phyloP scores from a whole-genome alignment of 2,888 invertebrate species.

The Pyrrhosoma nymphula region DNA sequence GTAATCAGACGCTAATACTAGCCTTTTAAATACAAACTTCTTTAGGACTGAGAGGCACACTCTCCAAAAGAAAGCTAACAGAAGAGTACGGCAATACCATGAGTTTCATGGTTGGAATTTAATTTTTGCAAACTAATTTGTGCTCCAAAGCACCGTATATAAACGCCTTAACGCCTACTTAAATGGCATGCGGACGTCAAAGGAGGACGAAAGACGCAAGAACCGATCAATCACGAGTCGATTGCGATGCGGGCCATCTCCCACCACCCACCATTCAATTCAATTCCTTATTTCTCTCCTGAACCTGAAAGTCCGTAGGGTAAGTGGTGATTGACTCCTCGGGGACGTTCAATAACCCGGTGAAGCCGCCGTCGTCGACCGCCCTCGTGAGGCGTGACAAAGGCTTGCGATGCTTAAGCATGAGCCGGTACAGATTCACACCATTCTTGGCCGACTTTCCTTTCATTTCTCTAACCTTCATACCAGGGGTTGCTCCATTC shows the following conservation, averaged over 20 bases:
- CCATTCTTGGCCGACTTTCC: background rate
- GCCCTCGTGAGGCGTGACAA: background rate
- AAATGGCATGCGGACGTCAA: background rate
- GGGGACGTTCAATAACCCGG: background rate
- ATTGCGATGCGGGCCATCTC: background rate
- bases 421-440: background rate
- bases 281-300: background rate
- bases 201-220: background rate
- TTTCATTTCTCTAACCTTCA: background rate
- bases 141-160: background rate
- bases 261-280: background rate
- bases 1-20: background rate
- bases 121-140: background rate
- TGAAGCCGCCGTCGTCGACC: background rate
- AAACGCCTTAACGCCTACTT: background rate
- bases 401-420: background rate
- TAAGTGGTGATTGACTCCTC: background rate
- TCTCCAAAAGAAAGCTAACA: background rate
- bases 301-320: background rate
- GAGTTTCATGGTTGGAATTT: background rate
- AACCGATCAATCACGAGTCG: background rate
- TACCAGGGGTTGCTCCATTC: background rate
- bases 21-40: too few species aligned
- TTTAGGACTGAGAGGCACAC: background rate
- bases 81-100: background rate